These are phyloP conservation scores for Cheilosia pagana DNA, from an alignment of 2,888 invertebrate species.

Conservation along the genomic window DNA sequence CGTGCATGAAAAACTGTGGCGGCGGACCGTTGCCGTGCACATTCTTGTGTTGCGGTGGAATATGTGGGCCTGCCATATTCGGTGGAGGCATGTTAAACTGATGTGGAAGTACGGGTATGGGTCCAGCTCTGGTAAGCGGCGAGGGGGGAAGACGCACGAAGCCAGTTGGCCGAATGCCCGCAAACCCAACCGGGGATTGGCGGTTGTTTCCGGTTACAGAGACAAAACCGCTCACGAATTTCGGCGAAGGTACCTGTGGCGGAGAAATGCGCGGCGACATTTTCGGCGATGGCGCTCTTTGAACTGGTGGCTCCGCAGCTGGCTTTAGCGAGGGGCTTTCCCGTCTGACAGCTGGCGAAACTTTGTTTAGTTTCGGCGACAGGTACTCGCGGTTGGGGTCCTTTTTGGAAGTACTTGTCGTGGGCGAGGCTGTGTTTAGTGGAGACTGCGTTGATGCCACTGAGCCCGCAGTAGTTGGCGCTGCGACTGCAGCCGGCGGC, in stretches of 20 bases:
- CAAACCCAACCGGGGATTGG: constrained; percentile 76
- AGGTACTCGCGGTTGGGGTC: constrained; percentile 75
- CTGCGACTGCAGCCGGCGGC: background rate
- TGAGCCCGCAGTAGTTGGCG: background rate
- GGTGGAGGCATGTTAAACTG: constrained; percentile 78
- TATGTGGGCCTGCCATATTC: constrained; percentile 47
- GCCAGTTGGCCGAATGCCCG: constrained; percentile 77
- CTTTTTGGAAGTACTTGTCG: constrained; percentile 70
- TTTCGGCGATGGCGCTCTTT: constrained; percentile 70
- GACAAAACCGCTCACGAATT: constrained; percentile 63
- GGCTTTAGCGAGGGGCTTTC: constrained; percentile 67
- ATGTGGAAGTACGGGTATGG: constrained; percentile 75
- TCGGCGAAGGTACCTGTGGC: constrained; percentile 63
- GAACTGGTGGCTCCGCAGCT: constrained; percentile 61
- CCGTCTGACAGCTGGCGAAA: constrained; percentile 39
- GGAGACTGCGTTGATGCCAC: constrained; percentile 77
- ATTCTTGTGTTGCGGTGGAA: constrained; percentile 49
- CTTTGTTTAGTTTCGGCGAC: constrained; percentile 75
- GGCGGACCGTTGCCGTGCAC: constrained; percentile 48
- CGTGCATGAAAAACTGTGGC: constrained; percentile 68
- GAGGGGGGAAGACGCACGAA: constrained; percentile 79
- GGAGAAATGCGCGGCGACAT: constrained; percentile 72
- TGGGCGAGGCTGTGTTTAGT: constrained; percentile 75
- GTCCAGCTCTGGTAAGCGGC: constrained; percentile 76
- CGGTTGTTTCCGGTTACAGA: constrained; percentile 30